Conservation (phyloP, 2,113 vertebrate species). For the Erythrocebus patas region DNA sequence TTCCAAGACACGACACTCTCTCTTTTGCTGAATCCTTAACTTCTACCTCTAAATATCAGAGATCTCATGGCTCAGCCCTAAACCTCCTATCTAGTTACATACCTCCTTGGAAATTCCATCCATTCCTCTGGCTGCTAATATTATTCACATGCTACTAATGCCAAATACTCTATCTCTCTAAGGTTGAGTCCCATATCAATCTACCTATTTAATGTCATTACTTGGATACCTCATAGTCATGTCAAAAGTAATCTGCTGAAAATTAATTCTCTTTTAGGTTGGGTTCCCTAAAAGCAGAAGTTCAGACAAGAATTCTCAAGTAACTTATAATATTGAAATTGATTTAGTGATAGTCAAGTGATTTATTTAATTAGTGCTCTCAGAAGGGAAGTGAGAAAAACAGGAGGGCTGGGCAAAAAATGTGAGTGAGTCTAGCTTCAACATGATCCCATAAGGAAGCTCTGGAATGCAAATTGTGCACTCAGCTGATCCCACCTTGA, state of each 20-base stretch:
- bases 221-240: background rate
- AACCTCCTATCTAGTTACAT: background rate
- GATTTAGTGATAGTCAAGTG: conserved; percentile 6
- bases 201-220: background rate
- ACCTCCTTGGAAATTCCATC: background rate
- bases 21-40: background rate
- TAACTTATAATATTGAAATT: conserved; percentile 8
- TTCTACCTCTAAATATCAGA: background rate
- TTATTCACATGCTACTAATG: background rate
- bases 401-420: background rate
- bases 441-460: background rate
- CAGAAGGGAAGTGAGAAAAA: background rate
- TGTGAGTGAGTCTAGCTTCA: background rate
- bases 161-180: background rate
- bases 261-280: conserved; percentile 20
- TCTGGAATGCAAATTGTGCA: background rate
- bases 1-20: background rate
- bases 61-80: background rate
- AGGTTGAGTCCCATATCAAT: background rate
- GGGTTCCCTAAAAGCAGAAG: conserved; percentile 1
- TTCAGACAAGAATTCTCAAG: conserved; percentile 8
- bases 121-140: background rate
- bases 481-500: background rate
- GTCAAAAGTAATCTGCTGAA: conserved; percentile 5
- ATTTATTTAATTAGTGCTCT: conserved; percentile 1